Conservation (phyloP, 2,797 vertebrate species). For the Helarctos malayanus region DNA sequence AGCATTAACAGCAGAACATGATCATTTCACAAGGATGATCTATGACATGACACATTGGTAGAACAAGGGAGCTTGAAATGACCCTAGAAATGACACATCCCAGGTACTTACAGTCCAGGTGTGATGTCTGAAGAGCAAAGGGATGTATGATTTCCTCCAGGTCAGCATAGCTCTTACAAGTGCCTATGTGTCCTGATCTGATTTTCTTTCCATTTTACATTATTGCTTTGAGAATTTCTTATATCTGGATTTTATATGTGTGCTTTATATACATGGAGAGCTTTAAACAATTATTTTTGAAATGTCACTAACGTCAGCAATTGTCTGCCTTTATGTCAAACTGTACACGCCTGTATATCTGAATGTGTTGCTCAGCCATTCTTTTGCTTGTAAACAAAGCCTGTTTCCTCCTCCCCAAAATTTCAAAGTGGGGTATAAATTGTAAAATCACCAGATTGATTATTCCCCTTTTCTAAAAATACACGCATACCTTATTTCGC, state of each 20-base stretch:
- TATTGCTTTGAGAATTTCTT: neutral
- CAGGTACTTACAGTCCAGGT: neutral
- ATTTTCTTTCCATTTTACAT: neutral
- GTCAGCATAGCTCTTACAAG: neutral
- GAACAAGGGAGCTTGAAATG: neutral
- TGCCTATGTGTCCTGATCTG: neutral
- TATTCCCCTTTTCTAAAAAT: neutral
- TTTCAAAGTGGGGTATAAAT: neutral
- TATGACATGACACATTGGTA: neutral
- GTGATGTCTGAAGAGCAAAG: no score
- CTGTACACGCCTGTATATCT: neutral
- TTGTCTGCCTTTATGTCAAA: neutral
- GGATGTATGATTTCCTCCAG: neutral
- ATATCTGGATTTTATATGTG: neutral
- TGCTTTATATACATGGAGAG: neutral
- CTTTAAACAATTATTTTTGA: neutral
- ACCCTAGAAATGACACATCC: neutral
- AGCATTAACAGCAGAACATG: no score
- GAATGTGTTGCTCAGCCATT: neutral
- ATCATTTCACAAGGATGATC: neutral
- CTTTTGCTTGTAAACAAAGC: neutral
- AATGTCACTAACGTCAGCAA: neutral
- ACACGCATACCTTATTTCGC: neutral
- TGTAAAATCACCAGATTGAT: conserved; percentile 1
- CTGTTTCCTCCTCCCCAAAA: neutral